Evolutionary conservation across 2,113 vertebrate genomes (phyloP).

Genomic region (Phodopus roborovskii): DNA sequence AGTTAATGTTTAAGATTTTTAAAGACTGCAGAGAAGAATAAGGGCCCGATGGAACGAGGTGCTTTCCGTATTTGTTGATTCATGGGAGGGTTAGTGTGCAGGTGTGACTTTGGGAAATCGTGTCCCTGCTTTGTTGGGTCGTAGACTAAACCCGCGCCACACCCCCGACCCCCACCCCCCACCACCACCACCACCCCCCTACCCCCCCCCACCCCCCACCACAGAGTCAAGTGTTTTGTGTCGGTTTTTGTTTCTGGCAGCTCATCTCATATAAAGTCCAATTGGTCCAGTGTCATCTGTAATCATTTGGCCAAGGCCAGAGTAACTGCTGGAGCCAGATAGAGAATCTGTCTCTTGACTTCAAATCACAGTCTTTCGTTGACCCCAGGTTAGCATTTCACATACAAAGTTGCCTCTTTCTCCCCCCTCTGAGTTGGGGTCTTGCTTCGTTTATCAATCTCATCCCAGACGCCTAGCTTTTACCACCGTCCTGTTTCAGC

Average conservation of each 20-base stretch:
- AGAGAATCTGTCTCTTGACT: slow-evolving; percentile 55
- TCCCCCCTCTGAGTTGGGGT: background rate
- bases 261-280: slow-evolving; percentile 35
- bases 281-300: slow-evolving; percentile 69
- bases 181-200: too few relatives aligned
- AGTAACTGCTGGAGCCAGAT: background rate
- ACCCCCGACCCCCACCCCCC: too few relatives aligned
- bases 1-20: background rate
- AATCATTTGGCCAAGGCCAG: slow-evolving; percentile 47
- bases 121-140: background rate
- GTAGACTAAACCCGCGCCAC: too few relatives aligned
- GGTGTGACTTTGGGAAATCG: background rate
- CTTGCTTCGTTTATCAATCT: background rate
- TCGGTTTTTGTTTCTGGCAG: slow-evolving; percentile 24
- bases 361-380: slow-evolving; percentile 17
- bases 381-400: background rate
- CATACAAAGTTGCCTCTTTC: slow-evolving; percentile 15
- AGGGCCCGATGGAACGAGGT: background rate
- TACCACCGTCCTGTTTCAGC: background rate
- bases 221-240: slow-evolving; percentile 55
- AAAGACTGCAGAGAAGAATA: slow-evolving; percentile 27
- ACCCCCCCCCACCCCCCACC: background rate
- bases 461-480: background rate
- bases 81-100: background rate
- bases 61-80: background rate